A percentile compares a stretch with the other conserved stretches of the same genome.
Conservation (phyloP, 2,888 invertebrate genomes). For the Caenorhabditis becei region DNA sequence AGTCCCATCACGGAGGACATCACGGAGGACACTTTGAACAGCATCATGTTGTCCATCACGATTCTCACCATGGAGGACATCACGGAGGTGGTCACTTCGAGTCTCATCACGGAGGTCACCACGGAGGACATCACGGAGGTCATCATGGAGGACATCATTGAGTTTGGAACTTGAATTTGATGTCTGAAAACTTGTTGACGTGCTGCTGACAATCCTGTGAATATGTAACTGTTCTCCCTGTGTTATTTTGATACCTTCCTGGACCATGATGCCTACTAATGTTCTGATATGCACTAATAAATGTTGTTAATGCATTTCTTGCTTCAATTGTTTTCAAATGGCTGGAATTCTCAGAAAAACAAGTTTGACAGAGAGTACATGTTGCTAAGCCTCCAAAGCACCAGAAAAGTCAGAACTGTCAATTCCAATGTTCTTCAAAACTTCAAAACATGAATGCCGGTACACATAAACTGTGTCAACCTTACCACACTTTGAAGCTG, state of each 20-base stretch:
- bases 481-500: no score
- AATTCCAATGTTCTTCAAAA: no score
- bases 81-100: constrained; percentile 35
- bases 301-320: no score
- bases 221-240: not conserved
- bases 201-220: not conserved
- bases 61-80: not conserved
- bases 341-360: no score
- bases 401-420: no score
- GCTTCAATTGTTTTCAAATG: no score
- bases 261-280: not conserved
- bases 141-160: constrained; percentile 1
- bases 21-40: constrained; percentile 20
- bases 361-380: no score
- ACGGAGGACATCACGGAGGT: constrained; percentile 7
- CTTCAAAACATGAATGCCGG: no score
- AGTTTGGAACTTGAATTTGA: not conserved
- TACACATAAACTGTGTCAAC: no score
- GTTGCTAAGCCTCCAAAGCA: no score
- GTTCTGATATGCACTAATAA: not conserved
- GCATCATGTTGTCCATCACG: not conserved
- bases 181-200: not conserved
- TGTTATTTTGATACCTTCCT: constrained; percentile 1
- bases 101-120: constrained; percentile 36
- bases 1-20: constrained; percentile 19